These are phyloP conservation scores for Tenthredo amoena DNA, from an alignment of 2,888 invertebrate genomes.

Conservation along the genomic window DNA sequence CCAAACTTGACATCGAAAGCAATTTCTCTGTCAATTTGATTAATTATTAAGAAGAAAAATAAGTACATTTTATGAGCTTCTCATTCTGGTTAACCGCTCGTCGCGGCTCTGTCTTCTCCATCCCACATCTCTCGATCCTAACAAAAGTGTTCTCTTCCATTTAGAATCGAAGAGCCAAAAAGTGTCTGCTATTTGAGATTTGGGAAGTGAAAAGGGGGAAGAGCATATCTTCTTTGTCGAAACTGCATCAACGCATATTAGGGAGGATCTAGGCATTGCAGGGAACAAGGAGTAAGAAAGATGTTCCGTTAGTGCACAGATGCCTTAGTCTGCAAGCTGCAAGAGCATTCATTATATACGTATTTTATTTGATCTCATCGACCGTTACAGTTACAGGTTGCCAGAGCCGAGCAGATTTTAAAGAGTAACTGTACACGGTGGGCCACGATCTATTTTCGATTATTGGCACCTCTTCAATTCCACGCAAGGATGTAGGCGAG, in stretches of 20 bases:
- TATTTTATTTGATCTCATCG: conserved; percentile 21
- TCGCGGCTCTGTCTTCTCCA: neutral
- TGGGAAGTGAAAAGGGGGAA: neutral
- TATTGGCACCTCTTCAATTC: conserved; percentile 49
- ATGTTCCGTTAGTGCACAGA: conserved; percentile 29
- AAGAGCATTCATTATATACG: neutral
- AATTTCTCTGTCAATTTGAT: conserved; percentile 19
- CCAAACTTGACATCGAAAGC: conserved; percentile 37
- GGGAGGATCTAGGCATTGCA: neutral
- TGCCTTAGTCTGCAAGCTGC: conserved; percentile 10
- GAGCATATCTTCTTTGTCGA: neutral
- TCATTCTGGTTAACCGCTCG: neutral
- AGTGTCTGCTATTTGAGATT: neutral
- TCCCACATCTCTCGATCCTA: neutral
- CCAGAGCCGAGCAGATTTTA: conserved; percentile 1
- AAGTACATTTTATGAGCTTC: neutral
- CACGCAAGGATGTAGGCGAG: conserved; percentile 51
- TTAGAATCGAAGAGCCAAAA: neutral
- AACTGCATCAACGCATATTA: neutral
- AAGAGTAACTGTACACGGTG: conserved; percentile 14
- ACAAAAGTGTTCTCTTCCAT: neutral
- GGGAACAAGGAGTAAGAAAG: conserved; percentile 1
- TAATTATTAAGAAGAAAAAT: neutral
- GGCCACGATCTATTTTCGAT: conserved; percentile 49
- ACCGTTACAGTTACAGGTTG: conserved; percentile 50